Evolutionary conservation across 2,113 vertebrate genomes (phyloP).

Genomic region (Semnornis frantzii): DNA sequence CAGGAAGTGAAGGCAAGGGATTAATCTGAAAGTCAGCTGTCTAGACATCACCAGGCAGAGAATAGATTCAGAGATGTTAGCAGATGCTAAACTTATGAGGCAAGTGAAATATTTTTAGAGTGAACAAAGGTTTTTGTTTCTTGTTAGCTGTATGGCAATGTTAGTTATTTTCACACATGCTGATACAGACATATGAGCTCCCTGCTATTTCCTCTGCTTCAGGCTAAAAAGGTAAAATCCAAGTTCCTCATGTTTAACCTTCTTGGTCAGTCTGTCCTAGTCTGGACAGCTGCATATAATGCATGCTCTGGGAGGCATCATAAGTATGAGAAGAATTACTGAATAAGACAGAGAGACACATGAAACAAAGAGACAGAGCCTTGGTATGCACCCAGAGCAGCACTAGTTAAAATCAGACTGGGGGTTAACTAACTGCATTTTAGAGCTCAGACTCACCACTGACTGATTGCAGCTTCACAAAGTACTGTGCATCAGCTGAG

Average conservation of each 20-base stretch:
- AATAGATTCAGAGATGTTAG: neutral
- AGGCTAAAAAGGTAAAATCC: neutral
- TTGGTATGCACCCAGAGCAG: neutral
- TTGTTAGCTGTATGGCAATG: neutral
- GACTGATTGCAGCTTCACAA: neutral
- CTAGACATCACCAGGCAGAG: slow-evolving; percentile 12
- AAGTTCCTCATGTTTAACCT: neutral
- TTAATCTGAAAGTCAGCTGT: neutral
- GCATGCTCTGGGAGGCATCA: neutral
- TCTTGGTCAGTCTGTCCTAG: neutral
- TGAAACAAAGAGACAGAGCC: neutral
- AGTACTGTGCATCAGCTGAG: neutral
- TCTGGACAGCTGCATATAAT: neutral
- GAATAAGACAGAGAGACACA: neutral
- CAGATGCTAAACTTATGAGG: neutral
- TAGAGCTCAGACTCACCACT: neutral
- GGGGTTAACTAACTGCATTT: neutral
- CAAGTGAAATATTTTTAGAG: neutral
- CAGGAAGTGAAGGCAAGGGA: neutral
- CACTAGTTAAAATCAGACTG: neutral
- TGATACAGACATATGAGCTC: neutral
- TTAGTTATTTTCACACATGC: neutral
- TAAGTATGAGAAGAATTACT: neutral
- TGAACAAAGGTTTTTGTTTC: neutral
- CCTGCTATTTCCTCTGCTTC: neutral